These are phyloP conservation scores for Penelope pileata DNA, from an alignment of 2,113 vertebrate species.

Conservation along the genomic window DNA sequence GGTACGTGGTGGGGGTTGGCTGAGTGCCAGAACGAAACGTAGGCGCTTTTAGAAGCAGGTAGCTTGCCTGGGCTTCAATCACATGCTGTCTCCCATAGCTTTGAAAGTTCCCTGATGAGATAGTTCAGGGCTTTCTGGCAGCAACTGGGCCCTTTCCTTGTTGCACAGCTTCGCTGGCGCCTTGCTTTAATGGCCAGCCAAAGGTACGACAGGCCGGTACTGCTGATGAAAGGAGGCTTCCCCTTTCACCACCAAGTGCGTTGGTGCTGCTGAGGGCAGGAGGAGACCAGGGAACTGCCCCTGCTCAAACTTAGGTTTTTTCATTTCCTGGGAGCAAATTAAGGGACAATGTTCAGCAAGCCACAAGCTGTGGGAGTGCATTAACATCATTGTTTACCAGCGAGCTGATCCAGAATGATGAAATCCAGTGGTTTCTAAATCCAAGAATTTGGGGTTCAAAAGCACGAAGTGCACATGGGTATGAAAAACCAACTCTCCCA, in stretches of 20 bases:
- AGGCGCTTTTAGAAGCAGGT: background rate
- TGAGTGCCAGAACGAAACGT: background rate
- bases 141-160: background rate
- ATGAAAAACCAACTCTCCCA: background rate
- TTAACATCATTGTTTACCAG: background rate
- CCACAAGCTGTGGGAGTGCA: background rate
- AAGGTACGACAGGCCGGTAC: background rate
- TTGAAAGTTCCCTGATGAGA: background rate
- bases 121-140: background rate
- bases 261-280: background rate
- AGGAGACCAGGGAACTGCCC: background rate
- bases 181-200: background rate
- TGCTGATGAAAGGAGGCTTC: background rate
- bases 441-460: background rate
- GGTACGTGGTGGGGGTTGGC: background rate
- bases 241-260: background rate
- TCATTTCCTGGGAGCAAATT: background rate
- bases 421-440: background rate
- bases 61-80: background rate
- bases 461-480: background rate
- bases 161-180: background rate
- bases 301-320: background rate
- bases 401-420: background rate
- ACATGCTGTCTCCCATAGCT: background rate
- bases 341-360: background rate